A percentile compares a stretch with the other conserved stretches of the same genome.
Conservation (phyloP, 2,888 invertebrate species). For the Eremobia ochroleuca region DNA sequence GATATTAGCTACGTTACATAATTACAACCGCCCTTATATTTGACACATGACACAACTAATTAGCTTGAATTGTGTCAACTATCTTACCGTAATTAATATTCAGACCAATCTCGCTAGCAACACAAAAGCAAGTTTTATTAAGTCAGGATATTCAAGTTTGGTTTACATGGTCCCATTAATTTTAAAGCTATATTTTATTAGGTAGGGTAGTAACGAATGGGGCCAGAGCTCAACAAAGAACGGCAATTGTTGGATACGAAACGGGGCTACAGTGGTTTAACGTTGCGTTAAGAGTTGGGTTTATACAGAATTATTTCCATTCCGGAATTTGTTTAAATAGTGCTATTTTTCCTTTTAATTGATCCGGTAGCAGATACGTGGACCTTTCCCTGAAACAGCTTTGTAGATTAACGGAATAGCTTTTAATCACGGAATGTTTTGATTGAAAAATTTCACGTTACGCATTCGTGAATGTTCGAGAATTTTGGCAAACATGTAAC, state of each 20-base stretch:
- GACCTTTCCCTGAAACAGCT: constrained; percentile 33
- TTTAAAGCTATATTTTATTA: constrained; percentile 60
- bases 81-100: constrained; percentile 54
- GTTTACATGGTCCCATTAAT: constrained; percentile 57
- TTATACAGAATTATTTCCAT: constrained; percentile 45
- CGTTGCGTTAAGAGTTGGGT: constrained; percentile 51
- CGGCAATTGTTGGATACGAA: constrained; percentile 45
- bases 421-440: constrained; percentile 52
- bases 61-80: constrained; percentile 55
- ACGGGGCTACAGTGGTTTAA: constrained; percentile 49
- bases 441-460: constrained; percentile 11
- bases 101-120: constrained; percentile 22
- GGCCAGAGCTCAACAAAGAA: constrained; percentile 47
- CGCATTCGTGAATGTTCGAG: neutral
- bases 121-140: constrained; percentile 40
- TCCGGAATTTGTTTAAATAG: constrained; percentile 50
- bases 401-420: constrained; percentile 42
- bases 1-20: constrained; percentile 51
- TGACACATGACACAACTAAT: constrained; percentile 59
- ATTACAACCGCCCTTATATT: constrained; percentile 48
- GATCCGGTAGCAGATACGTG: constrained; percentile 22
- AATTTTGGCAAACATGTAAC: neutral
- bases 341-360: constrained; percentile 48
- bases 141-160: constrained; percentile 42
- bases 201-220: constrained; percentile 58